phyloP scores from a whole-genome alignment of 2,888 invertebrate species.

The Drosophila longiperda region DNA sequence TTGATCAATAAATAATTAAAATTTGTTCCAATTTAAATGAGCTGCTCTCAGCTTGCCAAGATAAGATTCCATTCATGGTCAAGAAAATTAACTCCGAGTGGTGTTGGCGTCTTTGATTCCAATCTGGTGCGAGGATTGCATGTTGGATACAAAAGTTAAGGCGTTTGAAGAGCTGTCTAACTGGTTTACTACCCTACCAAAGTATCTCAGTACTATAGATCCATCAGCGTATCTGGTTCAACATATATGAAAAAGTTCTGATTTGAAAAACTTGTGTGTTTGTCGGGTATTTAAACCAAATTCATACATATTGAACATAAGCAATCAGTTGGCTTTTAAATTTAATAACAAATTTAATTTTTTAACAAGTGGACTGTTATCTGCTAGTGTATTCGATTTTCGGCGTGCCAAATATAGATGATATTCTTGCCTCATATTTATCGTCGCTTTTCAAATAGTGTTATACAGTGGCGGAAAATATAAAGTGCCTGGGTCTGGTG shows the following conservation, averaged over 20 bases:
- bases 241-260: neutral
- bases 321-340: neutral
- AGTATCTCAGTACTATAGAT: no score
- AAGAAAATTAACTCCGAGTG: constrained; percentile 38
- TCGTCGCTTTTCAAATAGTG: constrained; percentile 57
- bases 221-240: no score
- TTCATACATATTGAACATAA: neutral
- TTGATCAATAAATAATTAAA: constrained; percentile 68
- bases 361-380: neutral
- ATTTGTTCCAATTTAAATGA: constrained; percentile 48
- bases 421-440: constrained; percentile 1
- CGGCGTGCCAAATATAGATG: neutral
- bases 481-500: constrained; percentile 45
- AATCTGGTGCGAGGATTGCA: constrained; percentile 51
- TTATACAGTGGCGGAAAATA: constrained; percentile 66
- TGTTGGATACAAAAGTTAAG: constrained; percentile 25
- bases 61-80: constrained; percentile 74
- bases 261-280: neutral
- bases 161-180: constrained; percentile 40
- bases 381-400: neutral
- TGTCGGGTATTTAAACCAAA: neutral
- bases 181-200: constrained; percentile 43
- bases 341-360: neutral
- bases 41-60: constrained; percentile 43
- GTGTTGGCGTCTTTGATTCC: constrained; percentile 56